phyloP scores from a whole-genome alignment of 2,888 invertebrate species.

The Adelphocoris suturalis region DNA sequence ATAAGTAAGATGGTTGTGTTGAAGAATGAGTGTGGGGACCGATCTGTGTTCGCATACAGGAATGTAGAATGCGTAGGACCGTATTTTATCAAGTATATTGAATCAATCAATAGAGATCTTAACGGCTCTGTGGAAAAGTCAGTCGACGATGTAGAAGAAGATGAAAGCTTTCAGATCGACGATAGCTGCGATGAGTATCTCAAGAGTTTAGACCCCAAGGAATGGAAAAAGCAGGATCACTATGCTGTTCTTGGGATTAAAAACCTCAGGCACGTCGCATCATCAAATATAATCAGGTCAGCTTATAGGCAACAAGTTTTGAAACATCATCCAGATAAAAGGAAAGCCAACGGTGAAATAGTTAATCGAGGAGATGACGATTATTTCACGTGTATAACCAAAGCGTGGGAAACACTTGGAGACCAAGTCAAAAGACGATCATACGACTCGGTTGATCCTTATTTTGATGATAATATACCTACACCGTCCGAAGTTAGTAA shows the following conservation, averaged over 20 bases:
- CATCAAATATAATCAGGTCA: constrained; percentile 93
- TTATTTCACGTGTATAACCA: constrained; percentile 99
- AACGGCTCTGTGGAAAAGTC: constrained; percentile 54
- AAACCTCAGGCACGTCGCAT: constrained; percentile 89
- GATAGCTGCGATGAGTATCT: constrained; percentile 91
- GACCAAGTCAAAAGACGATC: constrained; percentile 90
- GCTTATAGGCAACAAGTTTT: constrained; percentile 89
- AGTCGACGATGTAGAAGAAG: constrained; percentile 66
- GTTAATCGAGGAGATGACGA: constrained; percentile 94
- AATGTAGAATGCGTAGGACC: constrained; percentile 81
- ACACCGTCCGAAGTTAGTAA: constrained; percentile 85
- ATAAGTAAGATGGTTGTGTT: constrained; percentile 38
- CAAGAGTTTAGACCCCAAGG: constrained; percentile 93
- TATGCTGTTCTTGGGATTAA: constrained; percentile 90
- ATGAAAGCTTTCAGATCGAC: constrained; percentile 71
- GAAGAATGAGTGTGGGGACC: not conserved
- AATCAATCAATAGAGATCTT: constrained; percentile 78
- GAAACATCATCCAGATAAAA: constrained; percentile 98
- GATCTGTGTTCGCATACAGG: constrained; percentile 37
- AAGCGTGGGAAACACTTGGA: constrained; percentile 95
- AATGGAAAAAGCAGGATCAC: constrained; percentile 86
- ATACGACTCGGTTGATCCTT: constrained; percentile 97
- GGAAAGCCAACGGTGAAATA: constrained; percentile 93
- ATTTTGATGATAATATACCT: constrained; percentile 94
- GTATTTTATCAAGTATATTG: constrained; percentile 80